Evolutionary conservation across 2,113 vertebrate species (phyloP).

Genomic region (Uropsilus gracilis): DNA sequence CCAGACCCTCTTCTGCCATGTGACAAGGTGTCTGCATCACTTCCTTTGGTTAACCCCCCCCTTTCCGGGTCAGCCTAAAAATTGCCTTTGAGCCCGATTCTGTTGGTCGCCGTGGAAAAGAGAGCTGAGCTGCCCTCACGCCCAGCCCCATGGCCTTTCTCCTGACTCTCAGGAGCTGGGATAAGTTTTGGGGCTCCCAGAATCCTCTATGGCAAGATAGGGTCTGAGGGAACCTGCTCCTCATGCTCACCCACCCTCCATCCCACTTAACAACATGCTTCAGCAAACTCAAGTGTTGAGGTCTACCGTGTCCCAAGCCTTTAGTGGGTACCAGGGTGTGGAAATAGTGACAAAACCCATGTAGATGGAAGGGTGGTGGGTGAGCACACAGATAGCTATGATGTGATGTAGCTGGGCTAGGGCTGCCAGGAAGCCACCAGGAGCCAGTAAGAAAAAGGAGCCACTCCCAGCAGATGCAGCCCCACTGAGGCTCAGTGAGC

Average conservation of each 20-base stretch:
- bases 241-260: background rate
- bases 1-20: too few relatives aligned
- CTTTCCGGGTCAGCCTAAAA: background rate
- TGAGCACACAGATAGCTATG: background rate
- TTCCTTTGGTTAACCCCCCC: background rate
- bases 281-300: background rate
- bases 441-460: background rate
- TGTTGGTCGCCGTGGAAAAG: background rate
- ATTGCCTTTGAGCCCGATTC: background rate
- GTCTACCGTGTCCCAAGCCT: background rate
- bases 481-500: background rate
- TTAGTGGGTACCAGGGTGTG: background rate
- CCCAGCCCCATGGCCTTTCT: too few relatives aligned
- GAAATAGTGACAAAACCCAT: background rate
- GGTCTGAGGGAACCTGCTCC: background rate
- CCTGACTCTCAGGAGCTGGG: background rate
- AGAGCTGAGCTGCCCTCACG: fast-evolving
- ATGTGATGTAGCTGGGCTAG: too few relatives aligned
- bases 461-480: too few relatives aligned
- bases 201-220: background rate
- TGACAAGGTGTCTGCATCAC: background rate
- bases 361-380: background rate
- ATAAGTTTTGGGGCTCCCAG: too few relatives aligned
- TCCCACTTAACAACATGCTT: background rate
- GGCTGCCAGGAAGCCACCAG: too few relatives aligned